These are phyloP conservation scores for Lycaon pictus DNA, from an alignment of 2,113 vertebrate species.

Conservation along the genomic window DNA sequence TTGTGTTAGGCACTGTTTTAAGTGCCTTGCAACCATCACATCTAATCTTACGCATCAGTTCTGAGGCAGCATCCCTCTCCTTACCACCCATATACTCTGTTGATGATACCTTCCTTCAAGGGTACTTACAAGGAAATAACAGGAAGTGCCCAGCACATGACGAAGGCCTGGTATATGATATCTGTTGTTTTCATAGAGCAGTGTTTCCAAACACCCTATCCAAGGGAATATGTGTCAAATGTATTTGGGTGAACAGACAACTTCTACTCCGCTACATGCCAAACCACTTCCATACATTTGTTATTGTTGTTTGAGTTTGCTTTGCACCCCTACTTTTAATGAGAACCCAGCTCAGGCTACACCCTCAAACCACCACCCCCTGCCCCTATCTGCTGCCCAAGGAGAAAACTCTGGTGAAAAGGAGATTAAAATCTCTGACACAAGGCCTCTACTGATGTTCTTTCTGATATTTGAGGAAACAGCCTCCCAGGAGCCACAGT, in stretches of 20 bases:
- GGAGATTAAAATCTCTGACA: not conserved
- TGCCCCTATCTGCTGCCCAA: not conserved
- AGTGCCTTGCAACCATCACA: not conserved
- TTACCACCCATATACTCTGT: not conserved
- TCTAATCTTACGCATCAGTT: not conserved
- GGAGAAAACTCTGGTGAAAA: conserved; percentile 7
- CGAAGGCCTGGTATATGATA: not conserved
- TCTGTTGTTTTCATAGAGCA: conserved; percentile 18
- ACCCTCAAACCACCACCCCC: not conserved
- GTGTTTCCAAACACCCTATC: not conserved
- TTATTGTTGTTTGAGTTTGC: not conserved
- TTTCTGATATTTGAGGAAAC: not conserved
- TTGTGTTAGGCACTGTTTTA: not conserved
- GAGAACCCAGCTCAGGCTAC: not conserved
- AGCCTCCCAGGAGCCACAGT: not conserved
- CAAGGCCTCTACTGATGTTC: not conserved
- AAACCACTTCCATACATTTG: not conserved
- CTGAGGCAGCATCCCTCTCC: not conserved
- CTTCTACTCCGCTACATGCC: not conserved
- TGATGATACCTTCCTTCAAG: not conserved
- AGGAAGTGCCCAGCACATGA: not conserved
- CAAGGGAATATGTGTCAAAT: not conserved
- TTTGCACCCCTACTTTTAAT: not conserved
- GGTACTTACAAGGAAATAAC: not conserved
- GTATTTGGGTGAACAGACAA: not conserved